Conservation (phyloP, 2,888 invertebrate genomes). For the Mantis religiosa region DNA sequence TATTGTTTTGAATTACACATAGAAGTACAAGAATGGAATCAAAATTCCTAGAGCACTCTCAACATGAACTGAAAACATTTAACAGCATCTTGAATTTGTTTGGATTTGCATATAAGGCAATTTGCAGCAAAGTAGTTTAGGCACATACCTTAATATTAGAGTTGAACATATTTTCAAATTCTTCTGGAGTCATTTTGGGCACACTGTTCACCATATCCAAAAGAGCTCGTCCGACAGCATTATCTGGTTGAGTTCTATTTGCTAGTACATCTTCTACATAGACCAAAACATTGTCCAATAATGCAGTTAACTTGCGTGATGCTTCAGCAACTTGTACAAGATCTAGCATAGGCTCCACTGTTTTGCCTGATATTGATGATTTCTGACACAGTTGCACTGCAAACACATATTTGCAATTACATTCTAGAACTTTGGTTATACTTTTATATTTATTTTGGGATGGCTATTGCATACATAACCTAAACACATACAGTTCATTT, state of each 20-base stretch:
- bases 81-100: no score
- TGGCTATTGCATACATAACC: no score
- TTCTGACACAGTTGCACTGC: slow-evolving; percentile 73
- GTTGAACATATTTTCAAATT: slow-evolving; percentile 93
- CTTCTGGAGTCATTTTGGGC: slow-evolving; percentile 83
- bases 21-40: no score
- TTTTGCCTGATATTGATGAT: slow-evolving; percentile 63
- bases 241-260: slow-evolving; percentile 71
- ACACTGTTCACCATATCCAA: slow-evolving; percentile 88
- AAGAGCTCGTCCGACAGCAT: slow-evolving; percentile 84
- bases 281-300: slow-evolving; percentile 68
- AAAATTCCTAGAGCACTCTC: no score
- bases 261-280: slow-evolving; percentile 93
- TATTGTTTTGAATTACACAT: no score
- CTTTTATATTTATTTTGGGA: no score
- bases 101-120: no score
- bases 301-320: slow-evolving; percentile 67
- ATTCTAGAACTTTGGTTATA: background rate
- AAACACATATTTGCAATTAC: slow-evolving; percentile 22
- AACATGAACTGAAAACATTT: no score
- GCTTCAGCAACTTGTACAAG: slow-evolving; percentile 83
- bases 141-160: slow-evolving; percentile 77
- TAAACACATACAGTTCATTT: no score
- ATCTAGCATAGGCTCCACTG: slow-evolving; percentile 66
- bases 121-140: background rate